Evolutionary conservation across 2,113 vertebrate species (phyloP), one percentile per base, ranked within the genome.

Genomic region (Penelope pileata): DNA sequence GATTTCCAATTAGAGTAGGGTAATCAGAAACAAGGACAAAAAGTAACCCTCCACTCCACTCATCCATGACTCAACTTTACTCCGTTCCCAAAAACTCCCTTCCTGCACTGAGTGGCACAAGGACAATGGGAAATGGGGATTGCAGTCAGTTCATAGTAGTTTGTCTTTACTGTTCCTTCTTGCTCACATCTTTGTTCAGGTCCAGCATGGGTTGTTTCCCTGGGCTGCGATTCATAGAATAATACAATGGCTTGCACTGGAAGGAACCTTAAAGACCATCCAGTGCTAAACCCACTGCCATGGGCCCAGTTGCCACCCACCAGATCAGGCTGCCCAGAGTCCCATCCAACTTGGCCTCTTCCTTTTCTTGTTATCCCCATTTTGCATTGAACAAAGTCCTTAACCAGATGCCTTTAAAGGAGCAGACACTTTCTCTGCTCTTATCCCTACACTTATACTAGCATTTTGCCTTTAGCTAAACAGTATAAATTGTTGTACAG

Each of bases 91-190:
- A 0, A 79, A 68, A 24, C 66, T 78, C 32, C 9, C 16, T 73
- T 4, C 7, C 10, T 40, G 38, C 60, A 63, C 14, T 45, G 30
- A 80, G 34, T 74, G 42, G 7, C 19, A 43, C 6, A 56, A 17
- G 4, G 22, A 5, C 5, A 3, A 14, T 38, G 7, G 1, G 12
- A 10, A 32, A 4, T 80, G 16, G 22, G 10, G 8, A 2, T 34
- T 92, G 53, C 42, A 12, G 12, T 83, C 16, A 47, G 6, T 80
- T 83, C 1, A 0, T 54, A 83, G 62, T 18, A 79, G 7, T 88
- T 74, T 2, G 1, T 76, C 15, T 51, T 27, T 75, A 30, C 43
- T 87, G 19, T 9, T 90, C 6, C 18, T 84, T 69, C 18, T 83
- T 72, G 30, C 8, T 86, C 29, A 79, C 30, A 38, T 12, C 63